Evolutionary conservation across 1,140 invertebrate genomes (phyloP).

Genomic region (Hylyphantes graminicola): DNA sequence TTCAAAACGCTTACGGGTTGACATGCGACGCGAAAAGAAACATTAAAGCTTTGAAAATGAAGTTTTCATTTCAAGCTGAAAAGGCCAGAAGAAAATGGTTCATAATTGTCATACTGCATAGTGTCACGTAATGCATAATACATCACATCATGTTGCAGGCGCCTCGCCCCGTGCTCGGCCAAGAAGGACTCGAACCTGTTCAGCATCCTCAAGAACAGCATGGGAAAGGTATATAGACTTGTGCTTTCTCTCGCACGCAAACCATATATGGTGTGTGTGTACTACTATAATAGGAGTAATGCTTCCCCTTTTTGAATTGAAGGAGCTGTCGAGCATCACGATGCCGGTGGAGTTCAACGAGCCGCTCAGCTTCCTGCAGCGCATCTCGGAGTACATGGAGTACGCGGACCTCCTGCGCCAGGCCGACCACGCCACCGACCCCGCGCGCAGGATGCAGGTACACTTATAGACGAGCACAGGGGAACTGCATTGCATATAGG

Average conservation of each 20-base stretch:
- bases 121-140: too few species aligned
- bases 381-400: conserved; percentile 95
- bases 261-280: not conserved
- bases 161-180: conserved; percentile 87
- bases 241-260: not conserved
- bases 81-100: too few species aligned
- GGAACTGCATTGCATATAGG: too few species aligned
- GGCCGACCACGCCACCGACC: conserved; percentile 80
- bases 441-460: conserved; percentile 82
- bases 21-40: too few species aligned
- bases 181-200: conserved; percentile 91
- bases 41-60: too few species aligned
- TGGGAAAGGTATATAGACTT: conserved; percentile 77
- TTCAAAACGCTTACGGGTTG: too few species aligned
- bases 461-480: too few species aligned
- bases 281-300: not conserved
- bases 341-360: conserved; percentile 99
- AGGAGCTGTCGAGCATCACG: conserved; percentile 93
- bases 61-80: too few species aligned
- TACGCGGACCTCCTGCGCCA: conserved; percentile 85
- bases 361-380: conserved; percentile 93
- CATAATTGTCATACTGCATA: too few species aligned
- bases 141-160: too few species aligned
- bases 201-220: conserved; percentile 92
- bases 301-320: not conserved